Percentiles rank a stretch among this genome's conserved stretches.
These are phyloP conservation scores for Alethe castanea DNA, from an alignment of 2,113 vertebrate genomes.

Conservation along the genomic window DNA sequence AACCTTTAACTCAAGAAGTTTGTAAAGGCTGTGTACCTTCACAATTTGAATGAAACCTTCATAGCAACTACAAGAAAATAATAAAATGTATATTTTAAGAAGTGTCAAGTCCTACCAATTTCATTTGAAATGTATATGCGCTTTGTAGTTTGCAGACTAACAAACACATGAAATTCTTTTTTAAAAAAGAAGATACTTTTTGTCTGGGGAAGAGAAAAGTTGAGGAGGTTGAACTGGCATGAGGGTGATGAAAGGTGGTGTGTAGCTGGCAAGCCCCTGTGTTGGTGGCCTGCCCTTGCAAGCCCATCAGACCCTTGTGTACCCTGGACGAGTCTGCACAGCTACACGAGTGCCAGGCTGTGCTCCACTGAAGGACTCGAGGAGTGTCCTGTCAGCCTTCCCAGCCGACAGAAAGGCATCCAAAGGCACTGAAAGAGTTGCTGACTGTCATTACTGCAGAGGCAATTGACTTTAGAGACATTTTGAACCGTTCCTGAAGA, in stretches of 20 bases:
- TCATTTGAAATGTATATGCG: conserved; percentile 67
- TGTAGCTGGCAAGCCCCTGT: not conserved
- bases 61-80: conserved; percentile 72
- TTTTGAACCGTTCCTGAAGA: not conserved
- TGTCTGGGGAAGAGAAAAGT: not conserved
- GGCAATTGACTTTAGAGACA: not conserved
- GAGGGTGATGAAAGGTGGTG: not conserved
- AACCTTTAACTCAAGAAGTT: conserved; percentile 72
- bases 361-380: not conserved
- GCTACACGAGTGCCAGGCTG: not conserved
- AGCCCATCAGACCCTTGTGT: not conserved
- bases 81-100: conserved; percentile 77
- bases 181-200: not conserved
- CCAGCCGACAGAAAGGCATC: not conserved
- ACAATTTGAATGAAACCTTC: conserved; percentile 73
- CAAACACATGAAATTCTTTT: conserved; percentile 18
- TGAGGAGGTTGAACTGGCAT: not conserved
- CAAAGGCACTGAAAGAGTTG: not conserved
- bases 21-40: conserved; percentile 75
- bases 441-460: not conserved
- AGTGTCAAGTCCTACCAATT: conserved; percentile 74
- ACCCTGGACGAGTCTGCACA: not conserved
- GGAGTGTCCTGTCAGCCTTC: not conserved
- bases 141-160: conserved; percentile 21
- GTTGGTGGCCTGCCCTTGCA: not conserved